Evolutionary conservation across 2,113 vertebrate species (phyloP).

Genomic region (Larimichthys crocea): DNA sequence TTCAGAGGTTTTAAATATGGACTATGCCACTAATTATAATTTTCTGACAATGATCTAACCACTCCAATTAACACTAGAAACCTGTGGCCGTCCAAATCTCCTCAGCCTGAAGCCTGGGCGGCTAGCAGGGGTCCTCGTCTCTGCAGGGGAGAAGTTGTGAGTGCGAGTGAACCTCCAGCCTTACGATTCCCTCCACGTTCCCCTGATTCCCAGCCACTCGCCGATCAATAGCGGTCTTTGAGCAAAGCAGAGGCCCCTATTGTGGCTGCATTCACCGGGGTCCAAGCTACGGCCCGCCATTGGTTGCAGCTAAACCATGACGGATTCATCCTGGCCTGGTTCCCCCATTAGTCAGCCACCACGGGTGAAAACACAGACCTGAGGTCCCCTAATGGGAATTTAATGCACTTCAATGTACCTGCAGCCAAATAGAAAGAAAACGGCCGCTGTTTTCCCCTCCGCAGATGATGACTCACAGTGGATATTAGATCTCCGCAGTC

Average conservation of each 20-base stretch:
- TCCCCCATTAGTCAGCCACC: conserved; percentile 71
- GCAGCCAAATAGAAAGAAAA: conserved; percentile 72
- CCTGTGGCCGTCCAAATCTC: not conserved
- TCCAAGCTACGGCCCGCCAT: conserved; percentile 27
- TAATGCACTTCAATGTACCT: conserved; percentile 75
- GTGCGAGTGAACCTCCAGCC: not conserved
- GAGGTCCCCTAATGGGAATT: conserved; percentile 71
- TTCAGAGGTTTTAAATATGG: not conserved
- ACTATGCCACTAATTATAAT: not conserved
- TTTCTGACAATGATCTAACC: not conserved
- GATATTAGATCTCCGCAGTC: conserved; percentile 66
- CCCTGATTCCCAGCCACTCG: conserved; percentile 61
- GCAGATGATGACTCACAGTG: conserved; percentile 65
- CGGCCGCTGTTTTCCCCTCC: conserved; percentile 42
- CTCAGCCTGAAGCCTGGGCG: conserved; percentile 19
- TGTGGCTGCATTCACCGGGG: conserved; percentile 47
- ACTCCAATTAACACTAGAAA: conserved; percentile 9
- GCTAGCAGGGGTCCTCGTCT: conserved; percentile 40
- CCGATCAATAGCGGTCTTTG: conserved; percentile 79
- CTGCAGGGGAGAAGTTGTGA: conserved; percentile 25
- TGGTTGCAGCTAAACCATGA: conserved; percentile 67
- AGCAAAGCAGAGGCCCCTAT: conserved; percentile 67
- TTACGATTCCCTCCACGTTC: conserved; percentile 75
- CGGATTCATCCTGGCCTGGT: conserved; percentile 60
- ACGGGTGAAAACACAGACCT: conserved; percentile 69